Evolutionary conservation across 37 sponge, comb jelly and placozoan genomes (phyloP), one percentile per base, ranked within the genome.

Genomic region (Axinella damicornis): DNA sequence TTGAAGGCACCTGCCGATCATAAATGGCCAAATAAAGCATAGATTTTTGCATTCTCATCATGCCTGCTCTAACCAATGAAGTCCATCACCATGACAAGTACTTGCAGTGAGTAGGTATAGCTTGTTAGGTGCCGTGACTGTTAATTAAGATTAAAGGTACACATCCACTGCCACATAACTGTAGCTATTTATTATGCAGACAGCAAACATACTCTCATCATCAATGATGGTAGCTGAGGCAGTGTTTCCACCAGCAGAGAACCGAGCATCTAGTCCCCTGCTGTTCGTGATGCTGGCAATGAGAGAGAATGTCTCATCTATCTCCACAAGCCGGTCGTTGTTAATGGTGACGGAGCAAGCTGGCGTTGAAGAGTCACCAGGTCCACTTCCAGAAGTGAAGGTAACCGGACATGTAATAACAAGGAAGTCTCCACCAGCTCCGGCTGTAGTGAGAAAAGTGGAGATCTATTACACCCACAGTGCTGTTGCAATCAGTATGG

Each of bases 261-360:
- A 63, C 19, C 35, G 31, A 33, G 32, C 22, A 19, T 11, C 2
- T 30, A 28, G 20, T 32, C 34, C 69, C 9, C 31, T 19, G 19
- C 20, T 67, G 20, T n/a, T 75, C 25, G 35, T 11, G 55, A 19
- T 2, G 32, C 34, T 6, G 17, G 53, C 54, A 75, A 22, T 19
- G 33, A 79, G 18, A 52, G 21, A 22, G 41, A 81, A 34, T 0
- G 13, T 31, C 71, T 81, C 82, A 56, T 38, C 15, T 5, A 15
- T 24, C 28, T 81, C 82, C 1, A 71, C 71, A 58, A 71, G 1
- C 36, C 54, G 14, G 28, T 81, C 82, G 57, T 81, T 24, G 11
- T 57, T 79, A n/a, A 79, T 79, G 14, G 67, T 22, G 21, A 31
- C 31, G 22, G 9, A 1, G 35, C 22, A 33, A 32, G 35, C 9